Evolutionary conservation across 1,140 invertebrate genomes (phyloP).

Genomic region (Conopomorpha cramerella): DNA sequence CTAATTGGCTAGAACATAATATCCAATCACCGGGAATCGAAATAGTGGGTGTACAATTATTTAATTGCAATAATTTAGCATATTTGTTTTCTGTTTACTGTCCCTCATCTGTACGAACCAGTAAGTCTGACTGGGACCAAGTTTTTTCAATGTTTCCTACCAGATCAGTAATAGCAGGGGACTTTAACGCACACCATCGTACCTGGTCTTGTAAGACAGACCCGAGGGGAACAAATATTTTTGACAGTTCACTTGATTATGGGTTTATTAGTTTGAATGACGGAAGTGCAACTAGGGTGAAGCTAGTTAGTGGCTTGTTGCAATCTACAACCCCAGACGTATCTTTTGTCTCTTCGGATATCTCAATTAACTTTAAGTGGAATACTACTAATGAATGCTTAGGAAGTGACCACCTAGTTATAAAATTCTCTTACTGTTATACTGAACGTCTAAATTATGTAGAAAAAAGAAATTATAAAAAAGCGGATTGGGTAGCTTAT

Average conservation of each 20-base stretch:
- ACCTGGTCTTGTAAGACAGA: constrained; percentile 1
- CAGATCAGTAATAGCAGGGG: background rate
- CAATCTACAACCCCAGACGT: background rate
- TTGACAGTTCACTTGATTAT: background rate
- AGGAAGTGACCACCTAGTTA: constrained; percentile 1
- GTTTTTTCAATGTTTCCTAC: background rate
- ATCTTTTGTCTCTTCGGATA: background rate
- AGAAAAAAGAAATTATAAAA: constrained; percentile 1
- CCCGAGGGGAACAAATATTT: background rate
- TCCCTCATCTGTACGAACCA: background rate
- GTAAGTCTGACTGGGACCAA: background rate
- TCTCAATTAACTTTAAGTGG: background rate
- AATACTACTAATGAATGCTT: background rate
- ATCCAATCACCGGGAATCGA: too few relatives aligned
- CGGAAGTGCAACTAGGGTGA: constrained; percentile 1
- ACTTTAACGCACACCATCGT: constrained; percentile 1
- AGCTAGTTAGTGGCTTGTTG: background rate
- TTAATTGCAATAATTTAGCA: constrained; percentile 1
- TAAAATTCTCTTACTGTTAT: background rate
- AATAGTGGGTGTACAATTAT: background rate
- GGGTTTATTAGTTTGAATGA: background rate
- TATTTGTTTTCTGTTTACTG: constrained; percentile 2
- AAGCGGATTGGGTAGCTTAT: background rate
- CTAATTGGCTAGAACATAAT: background rate
- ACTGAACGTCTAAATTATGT: background rate